Conservation (phyloP, 35 echinoderm and acorn worm genomes). For the Lytechinus pictus region DNA sequence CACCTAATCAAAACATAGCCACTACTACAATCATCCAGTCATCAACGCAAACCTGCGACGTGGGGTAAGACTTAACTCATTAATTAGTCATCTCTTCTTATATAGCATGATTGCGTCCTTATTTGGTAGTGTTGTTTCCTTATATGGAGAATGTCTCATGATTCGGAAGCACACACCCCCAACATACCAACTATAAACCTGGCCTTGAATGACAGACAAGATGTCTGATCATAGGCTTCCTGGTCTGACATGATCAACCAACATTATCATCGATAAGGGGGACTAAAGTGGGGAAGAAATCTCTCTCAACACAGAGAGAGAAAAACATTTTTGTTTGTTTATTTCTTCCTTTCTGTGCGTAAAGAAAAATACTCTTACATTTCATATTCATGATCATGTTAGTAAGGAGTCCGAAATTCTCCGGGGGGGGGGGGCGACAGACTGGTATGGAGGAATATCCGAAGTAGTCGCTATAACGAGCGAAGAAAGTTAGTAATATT, state of each 20-base stretch:
- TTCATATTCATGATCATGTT: too few species aligned
- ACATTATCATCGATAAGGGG: neutral
- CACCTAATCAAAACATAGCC: neutral
- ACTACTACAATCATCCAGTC: neutral
- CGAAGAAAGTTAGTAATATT: too few species aligned
- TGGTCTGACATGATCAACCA: neutral
- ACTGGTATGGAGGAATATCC: too few species aligned
- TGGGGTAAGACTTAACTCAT: neutral
- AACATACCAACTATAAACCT: neutral
- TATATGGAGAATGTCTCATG: neutral
- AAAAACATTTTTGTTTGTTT: too few species aligned
- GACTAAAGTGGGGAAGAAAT: neutral
- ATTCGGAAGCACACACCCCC: neutral
- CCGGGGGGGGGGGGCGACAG: too few species aligned
- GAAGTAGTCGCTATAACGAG: too few species aligned
- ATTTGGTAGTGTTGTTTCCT: neutral
- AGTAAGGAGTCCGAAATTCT: too few species aligned
- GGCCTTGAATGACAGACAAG: neutral
- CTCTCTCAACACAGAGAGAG: too few species aligned
- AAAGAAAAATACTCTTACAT: too few species aligned
- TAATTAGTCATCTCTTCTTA: slow-evolving; percentile 12
- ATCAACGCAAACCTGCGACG: neutral
- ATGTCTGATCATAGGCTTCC: neutral
- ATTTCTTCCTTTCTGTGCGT: too few species aligned
- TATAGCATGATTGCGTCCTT: neutral